phyloP scores from a whole-genome alignment of 2,888 invertebrate genomes.

The Watsonalla cultraria region DNA sequence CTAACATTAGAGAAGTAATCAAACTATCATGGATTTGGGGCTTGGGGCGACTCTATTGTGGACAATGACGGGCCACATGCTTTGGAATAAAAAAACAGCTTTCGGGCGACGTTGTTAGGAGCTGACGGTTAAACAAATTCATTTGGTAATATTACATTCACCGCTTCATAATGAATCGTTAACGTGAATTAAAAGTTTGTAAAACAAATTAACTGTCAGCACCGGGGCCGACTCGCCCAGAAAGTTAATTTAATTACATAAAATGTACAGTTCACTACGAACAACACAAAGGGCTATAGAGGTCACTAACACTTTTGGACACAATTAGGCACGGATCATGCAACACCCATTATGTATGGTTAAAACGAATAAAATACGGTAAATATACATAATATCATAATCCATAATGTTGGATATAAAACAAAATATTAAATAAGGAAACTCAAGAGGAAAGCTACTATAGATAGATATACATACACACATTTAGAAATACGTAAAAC shows the following conservation, averaged over 20 bases:
- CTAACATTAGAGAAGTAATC: conserved; percentile 56
- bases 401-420: conserved; percentile 42
- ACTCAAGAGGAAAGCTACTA: conserved; percentile 60
- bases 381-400: conserved; percentile 39
- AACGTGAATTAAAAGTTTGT: conserved; percentile 13
- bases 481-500: conserved; percentile 60
- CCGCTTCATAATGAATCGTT: neutral
- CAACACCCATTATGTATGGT: conserved; percentile 74
- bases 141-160: neutral
- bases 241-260: conserved; percentile 50
- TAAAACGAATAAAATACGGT: conserved; percentile 46
- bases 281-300: conserved; percentile 76
- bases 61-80: conserved; percentile 67
- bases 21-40: conserved; percentile 42
- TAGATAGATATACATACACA: conserved; percentile 71
- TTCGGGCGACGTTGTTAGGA: conserved; percentile 44
- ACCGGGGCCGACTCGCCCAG: conserved; percentile 46
- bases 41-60: conserved; percentile 45
- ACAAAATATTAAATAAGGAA: conserved; percentile 37
- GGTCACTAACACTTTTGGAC: conserved; percentile 68
- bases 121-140: conserved; percentile 62
- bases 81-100: conserved; percentile 59
- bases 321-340: conserved; percentile 77
- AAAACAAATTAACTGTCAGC: conserved; percentile 66
- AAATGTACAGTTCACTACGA: conserved; percentile 67